Conservation (phyloP, 2,113 vertebrate species). For the Mellivora capensis region DNA sequence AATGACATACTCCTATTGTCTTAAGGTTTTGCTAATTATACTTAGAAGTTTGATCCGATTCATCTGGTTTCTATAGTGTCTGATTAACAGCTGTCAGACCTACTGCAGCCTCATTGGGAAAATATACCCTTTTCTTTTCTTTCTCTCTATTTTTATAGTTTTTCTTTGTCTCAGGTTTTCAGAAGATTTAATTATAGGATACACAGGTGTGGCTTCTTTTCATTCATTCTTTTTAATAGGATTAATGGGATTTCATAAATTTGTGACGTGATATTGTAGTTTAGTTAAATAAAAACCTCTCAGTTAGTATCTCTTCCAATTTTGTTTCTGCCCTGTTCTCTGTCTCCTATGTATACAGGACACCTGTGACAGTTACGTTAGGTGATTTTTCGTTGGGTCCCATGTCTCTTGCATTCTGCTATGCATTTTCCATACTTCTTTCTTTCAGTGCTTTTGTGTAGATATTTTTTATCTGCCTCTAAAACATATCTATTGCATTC, state of each 20-base stretch:
- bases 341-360: neutral
- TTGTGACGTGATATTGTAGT: neutral
- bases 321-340: neutral
- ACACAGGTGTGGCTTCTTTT: neutral
- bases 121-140: neutral
- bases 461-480: neutral
- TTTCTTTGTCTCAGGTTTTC: neutral
- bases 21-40: neutral
- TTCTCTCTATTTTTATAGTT: neutral
- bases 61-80: neutral
- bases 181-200: neutral
- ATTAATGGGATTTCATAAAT: neutral
- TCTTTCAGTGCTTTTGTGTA: neutral
- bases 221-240: neutral
- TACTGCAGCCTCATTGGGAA: neutral
- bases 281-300: neutral
- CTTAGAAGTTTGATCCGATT: neutral
- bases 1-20: neutral
- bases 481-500: neutral
- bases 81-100: neutral
- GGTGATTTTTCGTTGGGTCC: neutral
- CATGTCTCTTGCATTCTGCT: neutral
- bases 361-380: neutral
- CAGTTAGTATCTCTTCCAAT: neutral
- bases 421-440: neutral